These are phyloP conservation scores for Hydrozoanthus tunicans DNA, from an alignment of 64 coral and sea anemone species.

Conservation along the genomic window DNA sequence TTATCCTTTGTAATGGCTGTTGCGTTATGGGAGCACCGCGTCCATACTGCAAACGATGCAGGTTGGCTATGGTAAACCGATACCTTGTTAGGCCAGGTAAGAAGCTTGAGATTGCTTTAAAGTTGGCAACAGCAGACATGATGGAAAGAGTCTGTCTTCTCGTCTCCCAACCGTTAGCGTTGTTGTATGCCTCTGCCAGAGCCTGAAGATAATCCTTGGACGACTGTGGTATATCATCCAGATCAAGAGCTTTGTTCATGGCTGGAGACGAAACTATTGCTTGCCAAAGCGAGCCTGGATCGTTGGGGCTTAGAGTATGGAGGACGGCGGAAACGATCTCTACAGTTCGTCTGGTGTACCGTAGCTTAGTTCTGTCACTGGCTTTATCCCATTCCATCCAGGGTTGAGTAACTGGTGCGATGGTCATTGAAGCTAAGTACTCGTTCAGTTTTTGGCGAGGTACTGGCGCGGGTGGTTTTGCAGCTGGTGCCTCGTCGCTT, in stretches of 20 bases:
- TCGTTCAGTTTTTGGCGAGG: conserved; percentile 43
- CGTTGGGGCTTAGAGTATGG: conserved; percentile 28
- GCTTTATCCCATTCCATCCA: conserved; percentile 44
- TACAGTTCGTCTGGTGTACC: conserved; percentile 46
- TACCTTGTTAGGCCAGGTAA: conserved; percentile 12
- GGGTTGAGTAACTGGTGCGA: conserved; percentile 45
- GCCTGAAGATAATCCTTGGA: background rate
- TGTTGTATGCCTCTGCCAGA: conserved; percentile 2
- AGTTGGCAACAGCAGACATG: conserved; percentile 11
- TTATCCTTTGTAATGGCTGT: background rate
- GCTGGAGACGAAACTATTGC: conserved; percentile 1
- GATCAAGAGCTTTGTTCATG: conserved; percentile 13
- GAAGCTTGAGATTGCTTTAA: conserved; percentile 1
- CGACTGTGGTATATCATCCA: background rate
- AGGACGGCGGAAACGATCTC: conserved; percentile 54
- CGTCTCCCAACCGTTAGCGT: conserved; percentile 8
- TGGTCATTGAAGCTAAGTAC: conserved; percentile 42
- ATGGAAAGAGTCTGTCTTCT: background rate
- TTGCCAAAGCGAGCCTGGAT: conserved; percentile 62
- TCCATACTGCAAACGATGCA: conserved; percentile 20
- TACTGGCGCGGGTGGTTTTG: background rate
- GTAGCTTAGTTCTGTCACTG: conserved; percentile 46
- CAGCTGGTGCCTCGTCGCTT: conserved; percentile 19
- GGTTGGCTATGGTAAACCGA: conserved; percentile 5
- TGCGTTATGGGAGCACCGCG: background rate